Evolutionary conservation across 2,797 vertebrate species (phyloP).

Genomic region (Diplodus puntazzo): DNA sequence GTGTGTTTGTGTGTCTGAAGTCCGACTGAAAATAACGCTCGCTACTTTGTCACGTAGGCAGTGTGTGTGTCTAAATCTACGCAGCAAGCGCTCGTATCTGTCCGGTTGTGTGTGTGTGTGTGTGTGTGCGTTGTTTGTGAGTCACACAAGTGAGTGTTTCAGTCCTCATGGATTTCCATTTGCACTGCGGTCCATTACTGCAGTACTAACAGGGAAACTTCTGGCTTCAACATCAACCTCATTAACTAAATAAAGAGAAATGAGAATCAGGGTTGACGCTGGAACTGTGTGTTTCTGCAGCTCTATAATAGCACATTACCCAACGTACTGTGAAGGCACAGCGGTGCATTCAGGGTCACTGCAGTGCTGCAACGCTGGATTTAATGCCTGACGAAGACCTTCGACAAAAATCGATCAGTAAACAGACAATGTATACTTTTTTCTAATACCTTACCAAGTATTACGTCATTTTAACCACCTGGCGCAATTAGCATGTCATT

Average conservation of each 20-base stretch:
- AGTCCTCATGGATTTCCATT: slow-evolving; percentile 24
- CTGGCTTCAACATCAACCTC: slow-evolving; percentile 40
- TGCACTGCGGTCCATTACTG: slow-evolving; percentile 16
- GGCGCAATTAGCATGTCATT: too few relatives aligned
- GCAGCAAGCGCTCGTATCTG: neutral
- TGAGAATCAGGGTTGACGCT: slow-evolving; percentile 13
- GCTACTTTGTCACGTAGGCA: neutral
- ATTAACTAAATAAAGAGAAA: slow-evolving; percentile 45
- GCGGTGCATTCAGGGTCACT: neutral
- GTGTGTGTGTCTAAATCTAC: neutral
- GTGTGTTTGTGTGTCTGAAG: neutral
- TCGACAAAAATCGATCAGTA: neutral
- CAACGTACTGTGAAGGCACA: slow-evolving; percentile 1
- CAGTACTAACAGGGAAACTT: slow-evolving; percentile 20
- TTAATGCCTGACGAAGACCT: neutral
- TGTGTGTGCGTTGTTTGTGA: slow-evolving; percentile 1
- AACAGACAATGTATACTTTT: too few relatives aligned
- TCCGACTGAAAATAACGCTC: neutral
- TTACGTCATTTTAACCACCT: too few relatives aligned
- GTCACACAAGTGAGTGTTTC: neutral
- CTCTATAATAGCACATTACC: slow-evolving; percentile 30
- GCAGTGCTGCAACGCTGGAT: neutral
- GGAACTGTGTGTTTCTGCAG: slow-evolving; percentile 1
- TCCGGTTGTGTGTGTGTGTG: neutral
- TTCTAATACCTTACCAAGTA: too few relatives aligned